These are phyloP conservation scores for Zoanthus sociatus DNA, from an alignment of 92 coral and sea anemone genomes.

Conservation along the genomic window DNA sequence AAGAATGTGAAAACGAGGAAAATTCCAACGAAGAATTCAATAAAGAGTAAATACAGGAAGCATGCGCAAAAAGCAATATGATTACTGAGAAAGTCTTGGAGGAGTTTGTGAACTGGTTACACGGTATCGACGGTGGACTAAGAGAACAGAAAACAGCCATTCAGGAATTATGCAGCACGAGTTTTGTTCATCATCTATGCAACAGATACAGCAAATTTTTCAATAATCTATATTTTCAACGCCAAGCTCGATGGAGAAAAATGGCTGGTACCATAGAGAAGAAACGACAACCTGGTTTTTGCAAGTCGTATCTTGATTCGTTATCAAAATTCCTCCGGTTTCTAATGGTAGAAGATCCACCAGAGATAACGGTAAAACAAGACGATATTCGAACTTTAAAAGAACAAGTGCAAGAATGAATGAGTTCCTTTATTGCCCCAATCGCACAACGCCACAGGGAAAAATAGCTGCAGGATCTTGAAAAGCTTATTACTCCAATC, in stretches of 20 bases:
- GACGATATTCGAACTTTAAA: neutral
- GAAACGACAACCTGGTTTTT: conserved; percentile 44
- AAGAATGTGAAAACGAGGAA: conserved; percentile 24
- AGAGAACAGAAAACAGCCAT: conserved; percentile 40
- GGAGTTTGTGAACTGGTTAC: conserved; percentile 52
- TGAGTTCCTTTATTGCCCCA: conserved; percentile 37
- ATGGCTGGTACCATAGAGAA: conserved; percentile 44
- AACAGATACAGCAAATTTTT: conserved; percentile 30
- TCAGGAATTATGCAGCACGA: conserved; percentile 43
- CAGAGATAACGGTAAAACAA: too few species aligned
- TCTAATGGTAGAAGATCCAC: too few species aligned
- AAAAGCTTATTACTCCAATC: conserved; percentile 51
- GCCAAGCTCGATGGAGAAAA: conserved; percentile 43
- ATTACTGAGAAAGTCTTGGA: neutral
- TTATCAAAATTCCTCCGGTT: conserved; percentile 7
- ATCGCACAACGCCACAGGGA: conserved; percentile 52
- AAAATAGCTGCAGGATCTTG: conserved; percentile 56
- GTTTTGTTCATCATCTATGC: conserved; percentile 38
- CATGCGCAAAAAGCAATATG: conserved; percentile 13
- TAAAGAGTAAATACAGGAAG: neutral
- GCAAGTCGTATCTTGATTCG: neutral
- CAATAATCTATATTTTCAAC: conserved; percentile 14
- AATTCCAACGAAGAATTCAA: neutral
- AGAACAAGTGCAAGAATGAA: conserved; percentile 51
- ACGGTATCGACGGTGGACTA: conserved; percentile 3